phyloP scores from a whole-genome alignment of 2,888 invertebrate genomes.

The Lissocephala sabroskyi region DNA sequence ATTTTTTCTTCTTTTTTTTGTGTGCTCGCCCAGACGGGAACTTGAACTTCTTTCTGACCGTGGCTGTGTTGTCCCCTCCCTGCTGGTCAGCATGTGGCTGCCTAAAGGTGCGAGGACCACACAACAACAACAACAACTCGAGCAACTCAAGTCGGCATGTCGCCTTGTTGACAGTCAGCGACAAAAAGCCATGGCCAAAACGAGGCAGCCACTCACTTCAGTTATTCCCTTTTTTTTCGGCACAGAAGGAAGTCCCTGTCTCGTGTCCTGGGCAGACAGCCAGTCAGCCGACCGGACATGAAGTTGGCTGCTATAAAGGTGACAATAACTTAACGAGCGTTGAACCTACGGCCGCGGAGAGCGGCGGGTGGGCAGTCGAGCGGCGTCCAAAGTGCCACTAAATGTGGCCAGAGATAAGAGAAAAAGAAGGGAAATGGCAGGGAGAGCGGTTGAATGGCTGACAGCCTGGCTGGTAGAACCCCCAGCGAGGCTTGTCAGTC shows the following conservation, averaged over 20 bases:
- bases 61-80: slow-evolving; percentile 3
- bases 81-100: slow-evolving; percentile 2
- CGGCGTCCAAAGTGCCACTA: slow-evolving; percentile 63
- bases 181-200: slow-evolving; percentile 16
- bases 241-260: slow-evolving; percentile 64
- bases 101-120: slow-evolving; percentile 6
- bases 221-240: too few species aligned
- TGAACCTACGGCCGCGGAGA: slow-evolving; percentile 52
- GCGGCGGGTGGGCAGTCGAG: too few species aligned
- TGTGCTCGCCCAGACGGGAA: too few species aligned
- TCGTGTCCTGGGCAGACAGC: slow-evolving; percentile 14
- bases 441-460: too few species aligned
- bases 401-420: slow-evolving; percentile 52
- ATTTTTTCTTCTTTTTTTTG: too few species aligned
- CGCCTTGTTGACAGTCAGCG: slow-evolving; percentile 3
- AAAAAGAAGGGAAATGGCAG: too few species aligned
- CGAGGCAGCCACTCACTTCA: slow-evolving; percentile 40
- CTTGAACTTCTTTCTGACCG: too few species aligned
- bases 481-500: not conserved
- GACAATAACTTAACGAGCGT: slow-evolving; percentile 70
- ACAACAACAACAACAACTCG: slow-evolving; percentile 13
- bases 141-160: slow-evolving; percentile 18
- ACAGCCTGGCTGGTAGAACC: too few species aligned
- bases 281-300: too few species aligned
- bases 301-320: slow-evolving; percentile 62